Percentiles rank a stretch among this genome's conserved stretches.
phyloP scores from a whole-genome alignment of 2,888 invertebrate genomes.

The Homarus gammarus region DNA sequence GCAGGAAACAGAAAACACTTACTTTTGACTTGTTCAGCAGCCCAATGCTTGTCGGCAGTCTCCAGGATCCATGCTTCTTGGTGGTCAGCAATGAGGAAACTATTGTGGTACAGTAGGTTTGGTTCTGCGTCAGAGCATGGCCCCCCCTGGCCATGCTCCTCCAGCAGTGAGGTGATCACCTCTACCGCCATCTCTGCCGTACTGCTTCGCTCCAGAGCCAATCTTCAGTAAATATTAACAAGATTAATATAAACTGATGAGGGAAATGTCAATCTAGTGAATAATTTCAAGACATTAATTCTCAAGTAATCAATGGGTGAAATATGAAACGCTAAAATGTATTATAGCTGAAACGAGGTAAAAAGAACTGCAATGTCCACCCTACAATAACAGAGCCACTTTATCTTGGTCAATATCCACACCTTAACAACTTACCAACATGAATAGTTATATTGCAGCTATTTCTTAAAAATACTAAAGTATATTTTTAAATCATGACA shows the following conservation, averaged over 20 bases:
- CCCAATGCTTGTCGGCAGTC: slow-evolving; percentile 89
- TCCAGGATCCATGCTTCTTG: slow-evolving; percentile 86
- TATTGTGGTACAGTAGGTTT: slow-evolving; percentile 85
- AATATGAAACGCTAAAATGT: too few relatives aligned
- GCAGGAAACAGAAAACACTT: not conserved
- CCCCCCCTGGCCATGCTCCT: slow-evolving; percentile 86
- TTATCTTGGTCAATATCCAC: too few relatives aligned
- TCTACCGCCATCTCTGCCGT: slow-evolving; percentile 85
- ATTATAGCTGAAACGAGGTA: too few relatives aligned
- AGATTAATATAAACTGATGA: not conserved
- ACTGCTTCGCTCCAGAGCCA: slow-evolving; percentile 85
- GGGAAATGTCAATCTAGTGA: too few relatives aligned
- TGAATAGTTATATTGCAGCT: too few relatives aligned
- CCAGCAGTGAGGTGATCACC: slow-evolving; percentile 84
- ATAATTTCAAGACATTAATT: too few relatives aligned
- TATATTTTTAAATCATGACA: too few relatives aligned
- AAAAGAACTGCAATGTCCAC: too few relatives aligned
- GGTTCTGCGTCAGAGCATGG: slow-evolving; percentile 84
- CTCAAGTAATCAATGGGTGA: too few relatives aligned
- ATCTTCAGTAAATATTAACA: slow-evolving; percentile 79
- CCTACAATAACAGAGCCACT: too few relatives aligned
- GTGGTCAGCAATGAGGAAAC: slow-evolving; percentile 87
- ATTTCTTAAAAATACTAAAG: too few relatives aligned
- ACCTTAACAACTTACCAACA: too few relatives aligned
- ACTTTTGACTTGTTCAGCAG: slow-evolving; percentile 83